phyloP scores from a whole-genome alignment of 2,797 vertebrate species.

The Lagocephalus sceleratus region DNA sequence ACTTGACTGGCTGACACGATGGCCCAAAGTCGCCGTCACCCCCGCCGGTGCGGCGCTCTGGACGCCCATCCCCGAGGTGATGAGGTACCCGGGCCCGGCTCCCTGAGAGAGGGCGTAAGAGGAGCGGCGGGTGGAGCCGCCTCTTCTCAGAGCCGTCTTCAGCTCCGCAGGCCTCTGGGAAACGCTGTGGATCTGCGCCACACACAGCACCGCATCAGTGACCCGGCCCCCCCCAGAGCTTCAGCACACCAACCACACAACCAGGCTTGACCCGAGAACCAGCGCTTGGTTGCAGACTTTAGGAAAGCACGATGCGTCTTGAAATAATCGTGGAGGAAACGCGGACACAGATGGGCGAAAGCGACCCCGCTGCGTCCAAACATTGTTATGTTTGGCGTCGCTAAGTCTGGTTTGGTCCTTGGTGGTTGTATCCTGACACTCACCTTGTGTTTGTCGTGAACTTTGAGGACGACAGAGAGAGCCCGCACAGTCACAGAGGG shows the following conservation, averaged over 20 bases:
- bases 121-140: conserved; percentile 67
- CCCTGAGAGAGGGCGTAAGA: conserved; percentile 84
- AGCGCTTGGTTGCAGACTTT: too few species aligned
- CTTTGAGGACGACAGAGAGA: conserved; percentile 41
- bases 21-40: conserved; percentile 25
- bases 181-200: conserved; percentile 66
- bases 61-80: conserved; percentile 58
- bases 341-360: too few species aligned
- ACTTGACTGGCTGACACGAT: conserved; percentile 1
- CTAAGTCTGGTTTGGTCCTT: too few species aligned
- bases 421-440: conserved; percentile 9
- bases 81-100: conserved; percentile 73
- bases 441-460: conserved; percentile 69
- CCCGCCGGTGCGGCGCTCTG: conserved; percentile 20
- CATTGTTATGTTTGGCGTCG: too few species aligned
- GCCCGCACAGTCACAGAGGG: conserved; percentile 70
- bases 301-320: too few species aligned
- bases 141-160: conserved; percentile 46
- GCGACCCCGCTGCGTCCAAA: too few species aligned
- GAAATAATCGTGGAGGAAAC: too few species aligned
- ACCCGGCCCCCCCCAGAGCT: not conserved
- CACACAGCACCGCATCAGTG: conserved; percentile 11
- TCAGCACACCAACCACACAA: too few species aligned
- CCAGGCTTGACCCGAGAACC: too few species aligned
- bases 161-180: conserved; percentile 57